These are phyloP conservation scores for Orthosia cruda DNA, from an alignment of 2,888 invertebrate genomes.

Conservation along the genomic window DNA sequence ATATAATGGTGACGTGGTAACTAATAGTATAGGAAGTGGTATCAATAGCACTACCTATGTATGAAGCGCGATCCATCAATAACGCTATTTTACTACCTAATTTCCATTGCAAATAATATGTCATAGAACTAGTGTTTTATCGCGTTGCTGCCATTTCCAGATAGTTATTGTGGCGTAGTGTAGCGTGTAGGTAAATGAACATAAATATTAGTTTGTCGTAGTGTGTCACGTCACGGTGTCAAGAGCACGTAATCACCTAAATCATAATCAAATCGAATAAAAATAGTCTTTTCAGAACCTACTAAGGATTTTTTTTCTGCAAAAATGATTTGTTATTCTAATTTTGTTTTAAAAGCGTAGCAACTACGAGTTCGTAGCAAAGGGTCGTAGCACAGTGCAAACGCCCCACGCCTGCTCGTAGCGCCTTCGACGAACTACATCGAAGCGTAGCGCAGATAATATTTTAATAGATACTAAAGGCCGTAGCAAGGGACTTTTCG, in stretches of 20 bases:
- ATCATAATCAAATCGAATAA: no score
- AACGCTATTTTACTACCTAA: conserved; percentile 1
- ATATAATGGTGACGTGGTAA: not conserved
- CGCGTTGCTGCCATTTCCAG: conserved; percentile 6
- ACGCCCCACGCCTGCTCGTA: not conserved
- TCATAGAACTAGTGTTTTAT: conserved; percentile 1
- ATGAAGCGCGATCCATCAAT: not conserved
- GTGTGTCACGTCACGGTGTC: conserved; percentile 3
- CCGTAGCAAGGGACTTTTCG: conserved; percentile 20
- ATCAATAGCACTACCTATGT: not conserved
- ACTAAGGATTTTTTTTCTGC: no score
- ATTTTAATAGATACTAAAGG: no score
- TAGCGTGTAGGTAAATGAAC: not conserved
- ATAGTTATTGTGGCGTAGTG: not conserved
- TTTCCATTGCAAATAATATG: conserved; percentile 12
- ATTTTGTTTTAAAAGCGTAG: conserved; percentile 17
- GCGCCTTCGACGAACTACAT: no score
- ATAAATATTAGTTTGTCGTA: conserved; percentile 6
- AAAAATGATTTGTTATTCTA: no score
- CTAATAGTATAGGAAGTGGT: conserved; percentile 3
- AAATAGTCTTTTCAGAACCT: no score
- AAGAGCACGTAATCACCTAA: not conserved
- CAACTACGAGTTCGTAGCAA: conserved; percentile 32
- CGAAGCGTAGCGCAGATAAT: no score
- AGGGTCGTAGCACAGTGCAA: conserved; percentile 21